phyloP scores from a whole-genome alignment of 1,140 invertebrate species.

The Zelostemma sp. region DNA sequence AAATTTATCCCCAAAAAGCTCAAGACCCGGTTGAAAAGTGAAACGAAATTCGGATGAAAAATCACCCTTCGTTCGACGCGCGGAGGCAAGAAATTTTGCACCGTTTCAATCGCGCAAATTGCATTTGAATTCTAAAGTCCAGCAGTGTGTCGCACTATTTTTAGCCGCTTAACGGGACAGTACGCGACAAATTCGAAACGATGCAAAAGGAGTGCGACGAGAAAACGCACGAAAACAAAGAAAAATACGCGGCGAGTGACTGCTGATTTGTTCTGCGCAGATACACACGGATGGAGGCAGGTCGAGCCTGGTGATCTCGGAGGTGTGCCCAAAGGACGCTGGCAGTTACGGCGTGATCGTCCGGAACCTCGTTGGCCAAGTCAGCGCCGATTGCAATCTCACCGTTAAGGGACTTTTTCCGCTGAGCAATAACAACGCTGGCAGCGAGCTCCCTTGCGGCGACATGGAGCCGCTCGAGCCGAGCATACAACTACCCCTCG shows the following conservation, averaged over 20 bases:
- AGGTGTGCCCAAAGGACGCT: conserved; percentile 79
- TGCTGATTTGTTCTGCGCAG: conserved; percentile 64
- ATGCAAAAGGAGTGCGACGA: conserved; percentile 36
- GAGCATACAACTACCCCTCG: conserved; percentile 79
- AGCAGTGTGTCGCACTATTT: conserved; percentile 32
- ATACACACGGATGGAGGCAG: conserved; percentile 73
- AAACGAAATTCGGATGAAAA: too few species aligned
- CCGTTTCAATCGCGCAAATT: conserved; percentile 1
- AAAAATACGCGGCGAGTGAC: conserved; percentile 18
- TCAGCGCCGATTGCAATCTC: conserved; percentile 75
- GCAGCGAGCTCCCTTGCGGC: conserved; percentile 76
- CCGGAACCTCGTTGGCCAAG: conserved; percentile 76
- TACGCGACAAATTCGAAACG: conserved; percentile 51
- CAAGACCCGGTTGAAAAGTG: too few species aligned
- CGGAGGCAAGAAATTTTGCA: neutral
- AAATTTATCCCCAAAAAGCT: neutral
- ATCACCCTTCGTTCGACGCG: too few species aligned
- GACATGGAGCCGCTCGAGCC: conserved; percentile 81
- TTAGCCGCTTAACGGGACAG: conserved; percentile 43
- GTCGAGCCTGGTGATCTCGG: conserved; percentile 76
- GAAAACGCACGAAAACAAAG: conserved; percentile 37
- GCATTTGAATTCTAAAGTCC: conserved; percentile 18
- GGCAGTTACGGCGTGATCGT: conserved; percentile 77
- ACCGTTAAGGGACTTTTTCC: conserved; percentile 79
- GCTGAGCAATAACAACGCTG: conserved; percentile 79